Evolutionary conservation across 2,797 vertebrate species (phyloP), one percentile per base, ranked within the genome.

Genomic region (Falco novaeseelandiae): DNA sequence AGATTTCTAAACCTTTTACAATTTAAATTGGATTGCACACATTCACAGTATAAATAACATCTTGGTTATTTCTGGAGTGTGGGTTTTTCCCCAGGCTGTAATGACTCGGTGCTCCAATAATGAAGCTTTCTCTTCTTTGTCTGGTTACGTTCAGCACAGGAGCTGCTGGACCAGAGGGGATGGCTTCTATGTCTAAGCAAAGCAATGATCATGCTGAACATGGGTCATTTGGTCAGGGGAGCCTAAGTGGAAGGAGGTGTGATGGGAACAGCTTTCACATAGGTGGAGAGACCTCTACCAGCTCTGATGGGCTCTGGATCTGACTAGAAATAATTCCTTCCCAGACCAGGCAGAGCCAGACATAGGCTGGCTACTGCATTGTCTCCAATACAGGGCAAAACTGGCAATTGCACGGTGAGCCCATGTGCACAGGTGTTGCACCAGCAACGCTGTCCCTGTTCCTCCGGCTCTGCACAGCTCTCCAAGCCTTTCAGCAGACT

Each of bases 61-160:
- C 84, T 82, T 10, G 74, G 78, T 49, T 96, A 94, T 96, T 91
- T 96, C 78, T 85, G 90, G 84, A 80, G 54, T 6, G 40, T 25
- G 36, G 49, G 6, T 7, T 42, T 76, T 52, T 55, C 74, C 12
- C 66, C 49, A 36, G 52, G 42, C n/a, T 90, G 54, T 49, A 78
- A 63, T 21, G 32, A 69, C 25, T 92, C 1, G 0, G 5, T 79
- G 26, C 42, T 83, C 65, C 38, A 34, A 19, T 27, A 57, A 0
- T 2, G 10, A 76, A 59, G 19, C 17, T 93, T 42, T 72, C 17
- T 0, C 22, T 66, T 21, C 19, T 76, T 61, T 1, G 1, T 7
- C 46, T 20, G 67, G 8, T 55, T 85, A 32, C 8, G 40, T 32
- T 89, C 78, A 18, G 15, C 36, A 8, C 32, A 22, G 48, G 22